phyloP scores from a whole-genome alignment of 37 sponge, comb jelly and placozoan species.

The Halisarca cf. caerulea region DNA sequence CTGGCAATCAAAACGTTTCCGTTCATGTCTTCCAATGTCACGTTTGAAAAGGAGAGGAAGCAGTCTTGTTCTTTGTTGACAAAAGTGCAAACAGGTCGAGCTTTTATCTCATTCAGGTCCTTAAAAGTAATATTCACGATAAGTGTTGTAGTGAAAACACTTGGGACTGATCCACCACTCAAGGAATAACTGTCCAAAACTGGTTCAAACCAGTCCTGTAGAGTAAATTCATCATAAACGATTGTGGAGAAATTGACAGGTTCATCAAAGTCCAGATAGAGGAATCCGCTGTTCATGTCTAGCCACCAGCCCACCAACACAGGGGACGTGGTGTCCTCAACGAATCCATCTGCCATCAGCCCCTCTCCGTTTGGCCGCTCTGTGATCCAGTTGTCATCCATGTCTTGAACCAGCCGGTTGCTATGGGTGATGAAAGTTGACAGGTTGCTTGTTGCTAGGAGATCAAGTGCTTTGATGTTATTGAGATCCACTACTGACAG shows the following conservation, averaged over 20 bases:
- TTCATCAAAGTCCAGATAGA: slow-evolving; percentile 75
- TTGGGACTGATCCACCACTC: slow-evolving; percentile 32
- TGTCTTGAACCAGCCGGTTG: slow-evolving; percentile 53
- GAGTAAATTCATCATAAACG: slow-evolving; percentile 49
- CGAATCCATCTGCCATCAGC: slow-evolving; percentile 57
- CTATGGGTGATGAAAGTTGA: slow-evolving; percentile 70
- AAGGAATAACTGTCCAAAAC: slow-evolving; percentile 28
- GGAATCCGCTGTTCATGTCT: slow-evolving; percentile 70
- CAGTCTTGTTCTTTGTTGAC: slow-evolving; percentile 55
- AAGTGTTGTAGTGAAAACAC: slow-evolving; percentile 40
- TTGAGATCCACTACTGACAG: slow-evolving; percentile 67
- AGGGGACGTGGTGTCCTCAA: slow-evolving; percentile 75
- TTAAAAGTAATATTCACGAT: slow-evolving; percentile 53
- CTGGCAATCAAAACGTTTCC: slow-evolving; percentile 58
- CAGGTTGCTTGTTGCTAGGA: slow-evolving; percentile 56
- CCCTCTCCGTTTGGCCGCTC: slow-evolving; percentile 50
- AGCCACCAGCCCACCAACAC: slow-evolving; percentile 69
- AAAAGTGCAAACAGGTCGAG: slow-evolving; percentile 70
- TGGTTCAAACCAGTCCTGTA: slow-evolving; percentile 53
- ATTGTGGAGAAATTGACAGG: slow-evolving; percentile 69
- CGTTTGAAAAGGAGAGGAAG: slow-evolving; percentile 62
- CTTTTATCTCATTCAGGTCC: slow-evolving; percentile 87
- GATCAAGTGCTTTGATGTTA: slow-evolving; percentile 63
- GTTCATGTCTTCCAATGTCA: slow-evolving; percentile 78
- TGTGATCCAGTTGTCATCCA: slow-evolving; percentile 63